These are phyloP conservation scores for Tethea ocularis DNA, from an alignment of 2,888 invertebrate species.

Conservation along the genomic window DNA sequence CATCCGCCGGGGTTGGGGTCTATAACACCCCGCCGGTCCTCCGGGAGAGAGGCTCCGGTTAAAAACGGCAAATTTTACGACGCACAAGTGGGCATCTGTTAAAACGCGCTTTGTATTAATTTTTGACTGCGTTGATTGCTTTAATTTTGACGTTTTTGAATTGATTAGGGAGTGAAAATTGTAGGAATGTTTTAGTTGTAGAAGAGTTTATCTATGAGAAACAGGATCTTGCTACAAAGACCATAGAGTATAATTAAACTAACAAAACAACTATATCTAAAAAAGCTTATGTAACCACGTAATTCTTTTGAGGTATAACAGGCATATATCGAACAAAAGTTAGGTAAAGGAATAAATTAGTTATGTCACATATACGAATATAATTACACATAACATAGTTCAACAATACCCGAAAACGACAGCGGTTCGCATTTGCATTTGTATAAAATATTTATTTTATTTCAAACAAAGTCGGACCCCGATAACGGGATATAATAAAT, in stretches of 20 bases:
- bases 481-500: conserved; percentile 68
- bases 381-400: conserved; percentile 25
- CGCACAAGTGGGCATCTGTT: conserved; percentile 62
- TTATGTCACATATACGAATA: conserved; percentile 16
- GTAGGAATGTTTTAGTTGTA: too few species aligned
- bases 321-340: conserved; percentile 7
- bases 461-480: conserved; percentile 44
- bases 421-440: conserved; percentile 61
- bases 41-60: conserved; percentile 43
- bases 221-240: too few species aligned
- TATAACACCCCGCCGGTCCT: conserved; percentile 34
- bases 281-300: neutral
- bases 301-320: neutral
- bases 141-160: conserved; percentile 58
- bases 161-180: conserved; percentile 37
- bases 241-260: too few species aligned
- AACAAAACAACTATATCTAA: too few species aligned
- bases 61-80: conserved; percentile 66
- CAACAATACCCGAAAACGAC: conserved; percentile 38
- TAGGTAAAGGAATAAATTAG: conserved; percentile 27
- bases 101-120: conserved; percentile 73
- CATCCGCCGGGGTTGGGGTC: conserved; percentile 57
- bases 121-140: conserved; percentile 67
- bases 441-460: conserved; percentile 46
- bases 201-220: too few species aligned